Base-by-base conservation (phyloP, 30 jellyfish, hydroid and myxozoan species). In the Nemopilema nomurai region DNA sequence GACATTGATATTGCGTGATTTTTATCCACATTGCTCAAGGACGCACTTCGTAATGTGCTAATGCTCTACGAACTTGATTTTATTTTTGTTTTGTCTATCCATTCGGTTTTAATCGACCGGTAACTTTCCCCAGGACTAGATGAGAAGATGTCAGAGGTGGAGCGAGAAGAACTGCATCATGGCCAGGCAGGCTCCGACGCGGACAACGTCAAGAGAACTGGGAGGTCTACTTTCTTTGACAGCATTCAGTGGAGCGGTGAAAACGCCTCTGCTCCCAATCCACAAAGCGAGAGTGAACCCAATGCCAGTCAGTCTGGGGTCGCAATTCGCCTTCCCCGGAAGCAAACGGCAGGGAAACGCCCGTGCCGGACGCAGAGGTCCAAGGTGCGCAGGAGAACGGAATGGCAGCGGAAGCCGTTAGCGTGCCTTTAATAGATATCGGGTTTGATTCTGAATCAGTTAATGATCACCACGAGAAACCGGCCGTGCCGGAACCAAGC, bases 201-300 rank as follows among this genome's bases (percentile, higher is more conserved):
- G 53, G 91, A 64, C 0, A 69, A 50, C 18, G 90, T 69, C 19
- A 77, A 69, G 49, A 87, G 31, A 71, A 81, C 70, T 68, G 96
- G 96, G 3, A 62, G 88, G 9, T 77, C 90, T 19, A 77, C 90
- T 21, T 87, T 87, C 68, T 87, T 87, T 49, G 90, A 87, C 52
- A 52, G 32, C 18, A 24, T 81, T 4, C 51, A 81, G 18, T 81
- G 90, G 90, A 65, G 69, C 8, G 74, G 30, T 20, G 22, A 50
- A 25, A 9, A 22, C 19, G 24, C 70, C 17, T 21, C 33, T 74
- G 88, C 52, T 13, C 71, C 67, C 8, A 21, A 63, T 28, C 76
- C 72, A 0, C 79, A 62, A 18, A 64, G 28, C 28, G 79, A 69
- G 1, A 20, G 24, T 8, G 28, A 30, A 8, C 18, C 74, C 41